These are phyloP conservation scores for Natator depressus DNA, from an alignment of 2,113 vertebrate species.

Conservation along the genomic window DNA sequence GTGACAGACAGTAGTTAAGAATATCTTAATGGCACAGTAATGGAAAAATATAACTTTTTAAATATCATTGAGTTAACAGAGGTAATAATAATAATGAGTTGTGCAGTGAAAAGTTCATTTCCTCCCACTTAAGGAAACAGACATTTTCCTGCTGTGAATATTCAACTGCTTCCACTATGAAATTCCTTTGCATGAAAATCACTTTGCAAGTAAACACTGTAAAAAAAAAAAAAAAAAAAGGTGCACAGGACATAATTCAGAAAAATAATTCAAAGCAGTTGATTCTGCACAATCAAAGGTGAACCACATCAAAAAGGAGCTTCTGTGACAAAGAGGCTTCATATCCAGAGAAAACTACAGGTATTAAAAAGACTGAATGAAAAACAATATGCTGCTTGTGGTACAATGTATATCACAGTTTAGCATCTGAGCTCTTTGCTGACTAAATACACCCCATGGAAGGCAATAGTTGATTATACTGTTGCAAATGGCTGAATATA, in stretches of 20 bases:
- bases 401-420: fast-evolving
- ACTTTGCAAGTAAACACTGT: background rate
- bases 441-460: background rate
- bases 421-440: background rate
- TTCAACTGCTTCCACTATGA: background rate
- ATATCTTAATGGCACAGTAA: background rate
- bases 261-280: background rate
- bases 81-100: background rate
- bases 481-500: background rate
- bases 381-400: background rate
- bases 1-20: constrained; percentile 4
- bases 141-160: background rate
- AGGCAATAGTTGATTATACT: background rate
- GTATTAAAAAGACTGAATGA: background rate
- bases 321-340: background rate
- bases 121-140: constrained; percentile 18
- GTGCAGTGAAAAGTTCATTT: constrained; percentile 21
- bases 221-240: background rate
- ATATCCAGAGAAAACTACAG: background rate
- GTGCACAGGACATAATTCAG: background rate
- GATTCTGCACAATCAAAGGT: background rate
- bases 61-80: constrained; percentile 21
- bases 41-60: background rate
- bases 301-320: background rate
- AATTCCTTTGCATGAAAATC: background rate